A percentile compares a stretch with the other conserved stretches of the same genome.
phyloP scores from a whole-genome alignment of 2,888 invertebrate species.

The Drosophila testacea region DNA sequence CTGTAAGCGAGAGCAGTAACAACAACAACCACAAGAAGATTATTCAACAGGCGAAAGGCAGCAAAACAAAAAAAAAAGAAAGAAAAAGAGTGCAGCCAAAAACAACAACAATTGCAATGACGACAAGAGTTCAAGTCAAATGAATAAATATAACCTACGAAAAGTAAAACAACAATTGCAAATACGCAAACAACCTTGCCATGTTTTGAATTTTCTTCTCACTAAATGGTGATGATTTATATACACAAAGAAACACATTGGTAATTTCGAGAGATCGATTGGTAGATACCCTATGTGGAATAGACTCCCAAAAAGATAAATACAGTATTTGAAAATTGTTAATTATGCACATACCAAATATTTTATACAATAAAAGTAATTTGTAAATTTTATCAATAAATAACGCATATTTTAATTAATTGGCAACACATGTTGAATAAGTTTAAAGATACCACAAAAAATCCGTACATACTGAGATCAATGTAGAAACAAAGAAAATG shows the following conservation, averaged over 20 bases:
- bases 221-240: not conserved
- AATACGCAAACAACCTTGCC: conserved; percentile 39
- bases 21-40: conserved; percentile 27
- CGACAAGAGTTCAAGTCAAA: conserved; percentile 43
- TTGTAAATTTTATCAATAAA: no score
- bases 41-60: conserved; percentile 59
- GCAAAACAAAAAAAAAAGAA: conserved; percentile 13
- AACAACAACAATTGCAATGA: conserved; percentile 23
- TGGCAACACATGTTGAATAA: no score
- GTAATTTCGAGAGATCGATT: not conserved
- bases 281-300: not conserved
- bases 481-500: not conserved
- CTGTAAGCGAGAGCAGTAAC: conserved; percentile 36
- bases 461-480: no score
- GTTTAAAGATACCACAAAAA: no score
- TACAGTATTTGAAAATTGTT: no score
- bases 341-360: no score
- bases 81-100: not conserved
- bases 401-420: no score
- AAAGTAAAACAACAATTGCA: conserved; percentile 32
- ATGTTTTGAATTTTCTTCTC: conserved; percentile 7
- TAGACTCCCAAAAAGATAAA: no score
- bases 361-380: no score
- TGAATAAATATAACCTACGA: conserved; percentile 38
- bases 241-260: not conserved